Conservation (phyloP, 1,140 invertebrate species). For the Cephus cinctus region DNA sequence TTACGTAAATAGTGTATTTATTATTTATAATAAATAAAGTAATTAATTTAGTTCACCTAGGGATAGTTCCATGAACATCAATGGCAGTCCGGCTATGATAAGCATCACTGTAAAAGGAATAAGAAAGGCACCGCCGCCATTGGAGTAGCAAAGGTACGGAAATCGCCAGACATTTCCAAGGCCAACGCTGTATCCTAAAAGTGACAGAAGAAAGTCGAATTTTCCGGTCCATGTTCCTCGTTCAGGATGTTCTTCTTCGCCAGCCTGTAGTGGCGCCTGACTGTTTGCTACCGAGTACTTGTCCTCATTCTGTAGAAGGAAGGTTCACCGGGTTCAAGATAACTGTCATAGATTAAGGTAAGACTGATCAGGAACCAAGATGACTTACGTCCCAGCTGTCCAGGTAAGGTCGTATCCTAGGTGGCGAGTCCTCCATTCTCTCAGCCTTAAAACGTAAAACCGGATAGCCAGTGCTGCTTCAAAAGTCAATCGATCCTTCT, state of each 20-base stretch:
- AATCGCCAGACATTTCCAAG: conserved; percentile 85
- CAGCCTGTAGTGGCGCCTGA: conserved; percentile 50
- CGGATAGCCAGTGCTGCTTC: not conserved
- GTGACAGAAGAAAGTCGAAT: conserved; percentile 78
- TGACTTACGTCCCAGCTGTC: conserved; percentile 56
- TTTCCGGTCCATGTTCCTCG: conserved; percentile 78
- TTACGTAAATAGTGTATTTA: conserved; percentile 1
- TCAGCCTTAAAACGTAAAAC: conserved; percentile 12
- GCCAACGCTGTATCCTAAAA: conserved; percentile 83
- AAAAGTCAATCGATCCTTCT: conserved; percentile 21
- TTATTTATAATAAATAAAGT: not conserved
- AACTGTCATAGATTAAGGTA: too few species aligned
- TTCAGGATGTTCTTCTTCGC: conserved; percentile 59
- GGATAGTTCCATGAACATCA: conserved; percentile 87
- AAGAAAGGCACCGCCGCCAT: conserved; percentile 79
- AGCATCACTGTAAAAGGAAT: conserved; percentile 85
- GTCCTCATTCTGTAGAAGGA: conserved; percentile 46
- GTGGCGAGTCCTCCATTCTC: conserved; percentile 47
- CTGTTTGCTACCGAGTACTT: conserved; percentile 58
- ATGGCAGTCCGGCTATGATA: conserved; percentile 77
- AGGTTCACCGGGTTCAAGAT: too few species aligned
- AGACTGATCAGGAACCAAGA: too few species aligned
- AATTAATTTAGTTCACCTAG: conserved; percentile 52
- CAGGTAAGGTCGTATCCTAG: conserved; percentile 51
- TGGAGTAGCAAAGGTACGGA: conserved; percentile 77